Percentiles rank a stretch among this genome's conserved stretches.
Conservation (phyloP, 2,113 vertebrate species). For the Girardinichthys multiradiatus region DNA sequence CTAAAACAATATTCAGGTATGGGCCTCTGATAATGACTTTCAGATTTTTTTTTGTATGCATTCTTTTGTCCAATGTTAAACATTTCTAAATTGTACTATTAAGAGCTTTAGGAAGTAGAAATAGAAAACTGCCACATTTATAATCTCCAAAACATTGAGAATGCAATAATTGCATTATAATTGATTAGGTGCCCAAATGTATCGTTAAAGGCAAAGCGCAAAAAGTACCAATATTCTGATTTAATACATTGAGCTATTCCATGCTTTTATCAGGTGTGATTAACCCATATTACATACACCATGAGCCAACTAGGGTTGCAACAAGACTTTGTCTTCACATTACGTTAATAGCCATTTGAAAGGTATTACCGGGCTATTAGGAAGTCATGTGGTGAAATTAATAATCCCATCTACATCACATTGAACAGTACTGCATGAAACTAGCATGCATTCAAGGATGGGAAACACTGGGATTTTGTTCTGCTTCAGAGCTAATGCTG, state of each 20-base stretch:
- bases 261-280: too few species aligned
- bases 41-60: too few species aligned
- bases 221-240: too few species aligned
- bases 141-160: not conserved
- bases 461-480: constrained; percentile 13
- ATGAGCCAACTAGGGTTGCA: not conserved
- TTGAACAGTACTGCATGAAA: not conserved
- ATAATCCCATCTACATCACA: not conserved
- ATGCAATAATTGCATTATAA: not conserved
- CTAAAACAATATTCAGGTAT: too few species aligned
- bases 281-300: too few species aligned
- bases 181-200: not conserved
- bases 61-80: too few species aligned
- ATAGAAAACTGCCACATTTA: not conserved
- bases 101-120: not conserved
- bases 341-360: not conserved
- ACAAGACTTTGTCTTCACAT: not conserved
- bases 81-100: not conserved
- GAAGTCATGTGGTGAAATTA: not conserved
- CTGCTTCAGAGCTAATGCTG: constrained; percentile 13
- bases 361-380: not conserved
- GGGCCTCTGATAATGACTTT: too few species aligned
- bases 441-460: constrained; percentile 1
- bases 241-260: too few species aligned
- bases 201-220: too few species aligned